These are phyloP conservation scores for Sycophila sp. DNA, from an alignment of 1,140 invertebrate genomes.

Conservation along the genomic window DNA sequence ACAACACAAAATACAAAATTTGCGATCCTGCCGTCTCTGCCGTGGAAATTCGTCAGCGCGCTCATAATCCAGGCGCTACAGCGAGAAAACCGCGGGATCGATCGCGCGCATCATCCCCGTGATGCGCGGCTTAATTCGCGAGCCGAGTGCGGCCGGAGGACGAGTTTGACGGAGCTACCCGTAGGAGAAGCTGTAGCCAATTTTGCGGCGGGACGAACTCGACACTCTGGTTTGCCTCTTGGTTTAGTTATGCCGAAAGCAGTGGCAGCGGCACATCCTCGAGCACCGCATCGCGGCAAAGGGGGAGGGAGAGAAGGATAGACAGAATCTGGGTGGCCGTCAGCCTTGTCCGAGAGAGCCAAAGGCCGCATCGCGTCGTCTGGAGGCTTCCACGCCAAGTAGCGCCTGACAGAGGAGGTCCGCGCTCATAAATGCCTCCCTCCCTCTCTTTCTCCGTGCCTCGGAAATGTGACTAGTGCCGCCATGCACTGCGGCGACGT, in stretches of 20 bases:
- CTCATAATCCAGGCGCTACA: too few species aligned
- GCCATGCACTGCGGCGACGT: neutral
- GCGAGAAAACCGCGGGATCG: too few species aligned
- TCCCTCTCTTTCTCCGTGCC: neutral
- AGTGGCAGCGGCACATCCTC: neutral
- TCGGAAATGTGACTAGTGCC: neutral
- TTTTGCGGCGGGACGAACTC: constrained; percentile 6
- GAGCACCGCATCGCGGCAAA: neutral
- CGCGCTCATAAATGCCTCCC: too few species aligned
- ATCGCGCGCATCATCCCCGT: neutral
- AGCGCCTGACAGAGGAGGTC: too few species aligned
- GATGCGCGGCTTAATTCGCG: neutral
- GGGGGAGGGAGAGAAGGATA: neutral
- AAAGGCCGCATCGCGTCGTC: neutral
- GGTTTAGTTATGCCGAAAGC: constrained; percentile 16
- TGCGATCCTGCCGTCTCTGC: too few species aligned
- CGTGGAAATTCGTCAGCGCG: too few species aligned
- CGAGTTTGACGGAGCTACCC: too few species aligned
- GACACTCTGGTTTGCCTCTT: constrained; percentile 21
- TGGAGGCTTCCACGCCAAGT: neutral
- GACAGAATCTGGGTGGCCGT: neutral
- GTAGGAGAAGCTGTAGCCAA: neutral
- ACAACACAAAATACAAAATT: too few species aligned
- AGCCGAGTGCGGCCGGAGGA: too few species aligned
- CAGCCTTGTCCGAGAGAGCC: neutral